A percentile compares a stretch with the other conserved stretches of the same genome.
Evolutionary conservation across 2,113 vertebrate genomes (phyloP).

Genomic region (Taurulus bubalis): DNA sequence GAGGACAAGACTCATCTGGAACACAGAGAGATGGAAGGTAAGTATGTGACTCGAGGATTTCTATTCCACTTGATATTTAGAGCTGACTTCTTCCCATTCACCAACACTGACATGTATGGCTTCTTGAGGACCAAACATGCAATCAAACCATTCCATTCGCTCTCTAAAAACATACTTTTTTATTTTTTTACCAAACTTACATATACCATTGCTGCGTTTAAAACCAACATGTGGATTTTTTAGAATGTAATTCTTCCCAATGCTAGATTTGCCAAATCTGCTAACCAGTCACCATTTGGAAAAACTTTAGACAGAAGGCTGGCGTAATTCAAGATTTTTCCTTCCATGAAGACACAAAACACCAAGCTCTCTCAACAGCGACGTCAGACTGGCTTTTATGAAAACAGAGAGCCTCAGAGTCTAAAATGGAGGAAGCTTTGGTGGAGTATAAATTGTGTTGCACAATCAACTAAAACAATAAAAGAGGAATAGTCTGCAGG

Average conservation of each 20-base stretch:
- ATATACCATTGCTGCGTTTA: background rate
- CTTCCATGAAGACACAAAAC: background rate
- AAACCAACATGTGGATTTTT: background rate
- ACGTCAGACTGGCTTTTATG: background rate
- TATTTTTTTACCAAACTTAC: background rate
- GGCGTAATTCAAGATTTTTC: background rate
- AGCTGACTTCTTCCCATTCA: conserved; percentile 7
- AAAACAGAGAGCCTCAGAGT: background rate
- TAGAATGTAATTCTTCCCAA: background rate
- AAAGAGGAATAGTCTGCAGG: background rate
- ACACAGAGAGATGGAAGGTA: conserved; percentile 60
- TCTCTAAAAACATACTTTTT: background rate
- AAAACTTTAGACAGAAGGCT: background rate
- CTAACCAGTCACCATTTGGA: background rate
- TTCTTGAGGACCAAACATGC: conserved; percentile 25
- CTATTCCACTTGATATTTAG: background rate
- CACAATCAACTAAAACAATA: background rate
- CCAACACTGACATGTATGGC: conserved; percentile 19
- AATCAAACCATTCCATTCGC: conserved; percentile 23
- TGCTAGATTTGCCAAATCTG: conserved; percentile 21
- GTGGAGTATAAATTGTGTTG: background rate
- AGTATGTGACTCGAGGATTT: conserved; percentile 37
- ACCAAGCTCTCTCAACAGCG: background rate
- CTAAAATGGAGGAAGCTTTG: background rate
- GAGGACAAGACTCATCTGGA: conserved; percentile 81